Evolutionary conservation across 2,797 vertebrate genomes (phyloP).

Genomic region (Phoxinus dragarum): DNA sequence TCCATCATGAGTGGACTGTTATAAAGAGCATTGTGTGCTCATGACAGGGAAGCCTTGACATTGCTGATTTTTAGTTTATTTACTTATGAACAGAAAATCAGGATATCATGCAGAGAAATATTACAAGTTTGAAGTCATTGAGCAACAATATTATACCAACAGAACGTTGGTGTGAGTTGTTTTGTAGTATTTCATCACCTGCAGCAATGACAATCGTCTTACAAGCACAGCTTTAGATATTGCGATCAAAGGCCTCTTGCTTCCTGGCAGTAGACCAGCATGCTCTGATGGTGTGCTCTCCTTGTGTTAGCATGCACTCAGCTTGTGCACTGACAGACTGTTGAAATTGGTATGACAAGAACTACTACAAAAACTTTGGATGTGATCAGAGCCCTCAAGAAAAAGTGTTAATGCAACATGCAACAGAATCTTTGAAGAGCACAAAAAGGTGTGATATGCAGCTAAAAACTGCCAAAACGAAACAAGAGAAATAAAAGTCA

Average conservation of each 20-base stretch:
- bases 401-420: slow-evolving; percentile 4
- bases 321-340: slow-evolving; percentile 1
- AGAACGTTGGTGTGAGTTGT: neutral
- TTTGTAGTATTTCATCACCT: slow-evolving; percentile 28
- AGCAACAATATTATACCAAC: slow-evolving; percentile 1
- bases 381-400: neutral
- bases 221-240: slow-evolving; percentile 28
- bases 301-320: neutral
- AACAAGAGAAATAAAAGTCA: neutral
- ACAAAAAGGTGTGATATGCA: neutral
- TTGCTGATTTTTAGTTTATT: neutral
- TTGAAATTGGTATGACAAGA: slow-evolving; percentile 5
- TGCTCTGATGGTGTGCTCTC: neutral
- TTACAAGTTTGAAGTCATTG: neutral
- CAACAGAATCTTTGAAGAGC: neutral
- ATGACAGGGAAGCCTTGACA: neutral
- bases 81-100: neutral
- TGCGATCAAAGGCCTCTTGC: slow-evolving; percentile 43
- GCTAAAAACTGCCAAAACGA: neutral
- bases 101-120: slow-evolving; percentile 1
- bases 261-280: neutral
- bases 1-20: neutral
- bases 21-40: neutral
- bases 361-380: neutral
- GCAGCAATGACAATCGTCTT: slow-evolving; percentile 45